A percentile compares a stretch with the other conserved stretches of the same genome.
Conservation (phyloP, 2,888 invertebrate species). For the Polyploca ridens region DNA sequence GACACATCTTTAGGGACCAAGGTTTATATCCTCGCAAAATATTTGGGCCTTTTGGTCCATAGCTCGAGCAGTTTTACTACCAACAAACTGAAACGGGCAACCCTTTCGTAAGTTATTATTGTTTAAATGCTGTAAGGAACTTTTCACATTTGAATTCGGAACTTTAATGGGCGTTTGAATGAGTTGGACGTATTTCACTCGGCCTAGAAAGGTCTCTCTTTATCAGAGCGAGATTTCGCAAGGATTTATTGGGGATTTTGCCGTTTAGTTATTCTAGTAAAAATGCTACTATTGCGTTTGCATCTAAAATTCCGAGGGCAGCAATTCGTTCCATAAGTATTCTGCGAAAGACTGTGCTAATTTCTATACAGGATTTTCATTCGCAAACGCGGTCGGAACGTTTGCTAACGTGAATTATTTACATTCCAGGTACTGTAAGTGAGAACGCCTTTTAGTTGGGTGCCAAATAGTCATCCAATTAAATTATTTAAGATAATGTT, state of each 20-base stretch:
- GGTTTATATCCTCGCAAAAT: not conserved
- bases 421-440: too few relatives aligned
- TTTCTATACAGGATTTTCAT: too few relatives aligned
- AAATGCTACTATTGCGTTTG: too few relatives aligned
- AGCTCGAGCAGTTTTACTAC: not conserved
- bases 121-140: not conserved
- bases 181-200: not conserved
- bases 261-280: too few relatives aligned
- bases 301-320: too few relatives aligned
- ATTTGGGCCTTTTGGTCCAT: not conserved
- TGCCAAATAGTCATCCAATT: too few relatives aligned
- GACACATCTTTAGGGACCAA: not conserved
- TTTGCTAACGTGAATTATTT: too few relatives aligned
- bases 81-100: not conserved
- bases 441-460: too few relatives aligned
- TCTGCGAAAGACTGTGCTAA: too few relatives aligned
- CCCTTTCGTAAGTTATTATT: conserved; percentile 4
- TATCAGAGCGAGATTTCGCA: not conserved
- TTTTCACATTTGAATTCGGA: conserved; percentile 3
- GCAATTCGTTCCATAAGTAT: too few relatives aligned
- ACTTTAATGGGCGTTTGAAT: not conserved
- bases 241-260: too few relatives aligned
- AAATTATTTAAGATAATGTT: too few relatives aligned
- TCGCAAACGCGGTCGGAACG: not conserved
- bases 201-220: not conserved